Percentiles rank a stretch among this genome's conserved stretches.
Conservation (phyloP, 2,888 invertebrate species). For the Amiota communis region DNA sequence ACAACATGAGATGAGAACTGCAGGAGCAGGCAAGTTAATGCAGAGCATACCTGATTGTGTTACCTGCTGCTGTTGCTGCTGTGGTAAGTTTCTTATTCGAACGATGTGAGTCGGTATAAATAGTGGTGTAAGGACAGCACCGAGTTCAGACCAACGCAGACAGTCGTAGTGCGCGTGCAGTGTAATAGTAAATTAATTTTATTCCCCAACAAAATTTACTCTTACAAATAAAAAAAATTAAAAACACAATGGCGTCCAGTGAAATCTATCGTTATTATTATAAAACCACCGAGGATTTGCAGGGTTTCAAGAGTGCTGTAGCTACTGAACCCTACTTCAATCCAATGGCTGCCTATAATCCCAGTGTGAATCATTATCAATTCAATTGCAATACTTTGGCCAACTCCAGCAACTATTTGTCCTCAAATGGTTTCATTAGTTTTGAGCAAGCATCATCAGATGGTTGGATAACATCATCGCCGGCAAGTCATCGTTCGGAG, state of each 20-base stretch:
- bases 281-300: constrained; percentile 71
- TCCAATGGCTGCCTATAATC: constrained; percentile 71
- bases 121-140: constrained; percentile 57
- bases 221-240: not conserved
- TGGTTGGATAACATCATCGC: constrained; percentile 73
- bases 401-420: constrained; percentile 56
- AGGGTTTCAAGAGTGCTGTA: constrained; percentile 60
- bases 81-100: constrained; percentile 53
- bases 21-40: constrained; percentile 38
- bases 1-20: constrained; percentile 43
- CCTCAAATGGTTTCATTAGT: constrained; percentile 68
- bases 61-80: constrained; percentile 43
- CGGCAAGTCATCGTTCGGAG: constrained; percentile 72
- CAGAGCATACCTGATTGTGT: constrained; percentile 43
- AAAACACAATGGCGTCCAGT: constrained; percentile 68
- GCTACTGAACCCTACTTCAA: constrained; percentile 66
- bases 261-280: constrained; percentile 73
- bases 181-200: not conserved
- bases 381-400: constrained; percentile 60
- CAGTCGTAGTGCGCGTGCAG: constrained; percentile 50
- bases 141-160: constrained; percentile 58
- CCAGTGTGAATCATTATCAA: constrained; percentile 57
- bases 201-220: too few species aligned
- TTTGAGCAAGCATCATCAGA: constrained; percentile 72
- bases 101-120: constrained; percentile 57